Evolutionary conservation across 2,888 invertebrate species (phyloP), one percentile per base, ranked within the genome.

Genomic region (Drosophila acutilabella): DNA sequence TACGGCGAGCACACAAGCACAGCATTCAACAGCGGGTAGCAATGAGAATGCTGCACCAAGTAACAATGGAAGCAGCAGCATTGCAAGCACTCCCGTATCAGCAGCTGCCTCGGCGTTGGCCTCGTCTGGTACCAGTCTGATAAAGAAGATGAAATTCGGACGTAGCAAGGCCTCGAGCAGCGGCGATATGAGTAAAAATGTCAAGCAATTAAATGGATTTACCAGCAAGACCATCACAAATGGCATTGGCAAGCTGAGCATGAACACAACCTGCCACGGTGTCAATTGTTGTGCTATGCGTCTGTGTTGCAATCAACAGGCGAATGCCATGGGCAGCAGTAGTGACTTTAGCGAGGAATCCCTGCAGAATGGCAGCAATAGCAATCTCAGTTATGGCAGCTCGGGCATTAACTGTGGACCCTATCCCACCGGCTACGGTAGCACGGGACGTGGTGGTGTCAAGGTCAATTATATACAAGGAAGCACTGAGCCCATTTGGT

Each of bases 241-340:
- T 74, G 92, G 92, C 65, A 90, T 92, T 54, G 91, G 91, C n/a
- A 92, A 92, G 75, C 76, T 91, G 18, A 91, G 88, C 66, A 89
- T 92, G 84, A 92, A 89, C 67, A 87, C 91, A 7, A 92, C 93
- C 56, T 95, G 95, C 80, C 93, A 93, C 68, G 93, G 94, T 80
- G 88, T 93, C 44, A 94, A 94, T 74, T 95, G 95, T 82, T 95
- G 95, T 80, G 94, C 94, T 45, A 93, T 94, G 74, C 93, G 93
- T 11, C 59, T 92, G 51, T 91, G 65, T 57, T 88, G 87, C 51
- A 76, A 64, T 38, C 81, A 88, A 56, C 89, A 80, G 51, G 64
- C 77, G 14, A 75, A 64, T 50, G 67, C 13, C 42, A 76, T 51
- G 13, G 78, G 68, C 66, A 87, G 78, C 68, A 83, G 80, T 47